These are phyloP conservation scores for Drosophila gunungcola DNA, from an alignment of 1,140 invertebrate species.

Conservation along the genomic window DNA sequence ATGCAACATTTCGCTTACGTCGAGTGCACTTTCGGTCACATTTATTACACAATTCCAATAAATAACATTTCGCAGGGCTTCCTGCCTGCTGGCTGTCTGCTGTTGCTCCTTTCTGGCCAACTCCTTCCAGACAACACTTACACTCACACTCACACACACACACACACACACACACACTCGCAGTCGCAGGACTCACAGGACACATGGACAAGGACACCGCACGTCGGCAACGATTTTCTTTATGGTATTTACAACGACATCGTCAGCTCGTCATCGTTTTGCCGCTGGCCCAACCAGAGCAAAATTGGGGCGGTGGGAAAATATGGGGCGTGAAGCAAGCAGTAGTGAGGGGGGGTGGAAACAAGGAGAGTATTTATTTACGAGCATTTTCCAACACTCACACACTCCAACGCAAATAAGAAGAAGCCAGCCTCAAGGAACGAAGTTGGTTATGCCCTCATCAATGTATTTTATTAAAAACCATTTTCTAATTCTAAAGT, in stretches of 20 bases:
- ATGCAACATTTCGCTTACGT: constrained; percentile 70
- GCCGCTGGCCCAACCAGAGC: constrained; percentile 45
- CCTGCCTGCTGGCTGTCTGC: constrained; percentile 46
- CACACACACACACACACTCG: neutral
- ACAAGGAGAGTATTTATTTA: constrained; percentile 35
- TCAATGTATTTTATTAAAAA: no score
- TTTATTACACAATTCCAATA: constrained; percentile 81
- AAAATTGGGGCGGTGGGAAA: constrained; percentile 23
- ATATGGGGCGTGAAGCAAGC: neutral
- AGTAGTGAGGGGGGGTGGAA: neutral
- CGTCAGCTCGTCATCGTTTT: constrained; percentile 78
- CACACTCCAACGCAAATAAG: constrained; percentile 1
- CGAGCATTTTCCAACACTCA: constrained; percentile 29
- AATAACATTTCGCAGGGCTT: constrained; percentile 74
- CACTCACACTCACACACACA: neutral
- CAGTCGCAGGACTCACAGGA: neutral
- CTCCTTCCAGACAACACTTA: constrained; percentile 6
- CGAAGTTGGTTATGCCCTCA: neutral
- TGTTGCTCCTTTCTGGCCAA: constrained; percentile 31
- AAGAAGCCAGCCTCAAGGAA: neutral
- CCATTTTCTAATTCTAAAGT: neutral
- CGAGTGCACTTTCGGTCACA: constrained; percentile 77
- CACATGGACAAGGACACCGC: constrained; percentile 23
- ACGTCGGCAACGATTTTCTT: constrained; percentile 73
- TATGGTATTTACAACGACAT: constrained; percentile 78